Percentiles rank a stretch among this genome's conserved stretches.
Evolutionary conservation across 2,888 invertebrate genomes (phyloP).

Genomic region (Tubulanus polymorphus): DNA sequence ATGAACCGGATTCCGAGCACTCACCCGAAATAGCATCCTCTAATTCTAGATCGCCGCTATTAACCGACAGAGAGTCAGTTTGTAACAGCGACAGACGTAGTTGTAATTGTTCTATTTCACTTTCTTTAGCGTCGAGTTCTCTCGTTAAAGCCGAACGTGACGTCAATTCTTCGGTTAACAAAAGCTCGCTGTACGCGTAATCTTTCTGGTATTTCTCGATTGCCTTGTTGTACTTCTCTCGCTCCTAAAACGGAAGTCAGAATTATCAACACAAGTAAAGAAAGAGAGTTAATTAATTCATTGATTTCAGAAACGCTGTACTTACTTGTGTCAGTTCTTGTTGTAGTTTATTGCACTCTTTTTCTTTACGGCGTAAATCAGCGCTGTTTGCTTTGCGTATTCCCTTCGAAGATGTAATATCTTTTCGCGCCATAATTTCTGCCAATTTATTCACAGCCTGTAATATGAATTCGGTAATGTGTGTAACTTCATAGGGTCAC

Average conservation of each 20-base stretch:
- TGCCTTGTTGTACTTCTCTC: slow-evolving; percentile 88
- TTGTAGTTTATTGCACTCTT: slow-evolving; percentile 89
- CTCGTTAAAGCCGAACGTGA: slow-evolving; percentile 73
- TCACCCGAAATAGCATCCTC: no score
- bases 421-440: slow-evolving; percentile 93
- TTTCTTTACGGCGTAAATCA: slow-evolving; percentile 76
- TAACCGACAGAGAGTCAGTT: slow-evolving; percentile 85
- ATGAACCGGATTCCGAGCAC: no score
- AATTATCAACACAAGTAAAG: no score
- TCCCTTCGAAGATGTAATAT: slow-evolving; percentile 58
- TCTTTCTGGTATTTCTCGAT: slow-evolving; percentile 79
- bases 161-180: slow-evolving; percentile 63
- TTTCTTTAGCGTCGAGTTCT: slow-evolving; percentile 96
- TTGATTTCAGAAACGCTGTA: slow-evolving; percentile 5
- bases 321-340: slow-evolving; percentile 78
- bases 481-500: no score
- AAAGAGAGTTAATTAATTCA: neutral
- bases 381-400: slow-evolving; percentile 58
- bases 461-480: no score
- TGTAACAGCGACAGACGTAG: slow-evolving; percentile 76
- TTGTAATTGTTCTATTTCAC: slow-evolving; percentile 83
- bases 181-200: slow-evolving; percentile 79
- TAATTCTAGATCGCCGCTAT: slow-evolving; percentile 65
- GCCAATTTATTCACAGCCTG: slow-evolving; percentile 96
- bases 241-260: slow-evolving; percentile 72